Evolutionary conservation across 2,888 invertebrate genomes (phyloP).

Genomic region (Himalopsyche kuldschensis): DNA sequence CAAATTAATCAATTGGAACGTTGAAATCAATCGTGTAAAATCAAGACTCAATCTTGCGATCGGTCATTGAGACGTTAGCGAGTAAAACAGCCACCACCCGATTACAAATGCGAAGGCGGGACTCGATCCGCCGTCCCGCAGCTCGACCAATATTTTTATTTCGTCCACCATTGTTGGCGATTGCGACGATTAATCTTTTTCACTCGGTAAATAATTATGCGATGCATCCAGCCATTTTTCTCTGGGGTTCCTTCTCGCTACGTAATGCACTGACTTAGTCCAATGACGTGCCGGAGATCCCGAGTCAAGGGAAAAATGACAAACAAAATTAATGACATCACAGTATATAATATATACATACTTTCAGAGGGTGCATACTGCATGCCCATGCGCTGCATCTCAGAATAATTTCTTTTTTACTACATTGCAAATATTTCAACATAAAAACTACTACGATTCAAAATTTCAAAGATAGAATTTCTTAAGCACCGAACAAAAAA

Average conservation of each 20-base stretch:
- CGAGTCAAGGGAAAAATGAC: not conserved
- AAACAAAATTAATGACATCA: not conserved
- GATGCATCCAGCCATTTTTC: constrained; percentile 19
- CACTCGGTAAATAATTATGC: constrained; percentile 38
- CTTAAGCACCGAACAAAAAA: no score
- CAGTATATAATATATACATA: not conserved
- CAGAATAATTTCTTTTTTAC: no score
- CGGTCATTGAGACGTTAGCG: not conserved
- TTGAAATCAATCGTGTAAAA: no score
- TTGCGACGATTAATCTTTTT: constrained; percentile 34
- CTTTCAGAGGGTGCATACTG: no score
- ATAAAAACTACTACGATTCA: no score
- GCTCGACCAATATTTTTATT: constrained; percentile 25
- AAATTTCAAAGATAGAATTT: no score
- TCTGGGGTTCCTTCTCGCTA: not conserved
- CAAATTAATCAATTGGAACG: no score
- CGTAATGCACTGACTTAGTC: not conserved
- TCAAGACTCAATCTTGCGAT: not conserved
- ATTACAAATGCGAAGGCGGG: constrained; percentile 23
- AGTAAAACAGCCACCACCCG: not conserved
- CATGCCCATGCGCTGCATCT: no score
- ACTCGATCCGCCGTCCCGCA: constrained; percentile 2
- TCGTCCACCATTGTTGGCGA: constrained; percentile 35
- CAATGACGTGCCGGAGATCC: not conserved
- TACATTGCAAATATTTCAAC: no score